Conservation (phyloP, 2,888 invertebrate species). For the Macropis europaea region DNA sequence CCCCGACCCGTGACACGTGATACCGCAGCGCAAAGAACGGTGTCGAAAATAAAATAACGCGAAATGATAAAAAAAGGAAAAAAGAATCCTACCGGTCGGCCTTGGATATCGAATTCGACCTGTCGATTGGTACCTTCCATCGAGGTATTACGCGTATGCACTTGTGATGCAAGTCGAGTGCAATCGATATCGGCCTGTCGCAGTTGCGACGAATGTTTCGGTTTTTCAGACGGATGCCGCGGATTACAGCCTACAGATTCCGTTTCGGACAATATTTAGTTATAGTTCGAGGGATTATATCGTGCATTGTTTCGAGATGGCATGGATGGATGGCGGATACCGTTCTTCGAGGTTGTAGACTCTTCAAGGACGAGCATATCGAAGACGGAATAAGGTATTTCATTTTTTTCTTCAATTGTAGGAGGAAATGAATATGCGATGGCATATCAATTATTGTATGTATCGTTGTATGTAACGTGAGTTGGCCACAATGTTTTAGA, state of each 20-base stretch:
- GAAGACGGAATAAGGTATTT: too few species aligned
- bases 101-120: constrained; percentile 55
- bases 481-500: too few species aligned
- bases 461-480: too few species aligned
- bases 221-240: not conserved
- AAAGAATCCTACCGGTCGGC: constrained; percentile 35
- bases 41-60: not conserved
- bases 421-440: too few species aligned
- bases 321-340: too few species aligned
- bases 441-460: too few species aligned
- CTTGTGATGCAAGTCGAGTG: constrained; percentile 1
- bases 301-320: too few species aligned
- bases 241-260: not conserved
- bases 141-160: constrained; percentile 11
- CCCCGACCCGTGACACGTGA: constrained; percentile 28
- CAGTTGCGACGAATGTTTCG: constrained; percentile 5
- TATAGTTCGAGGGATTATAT: too few species aligned
- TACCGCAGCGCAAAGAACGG: constrained; percentile 23
- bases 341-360: too few species aligned
- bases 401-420: too few species aligned
- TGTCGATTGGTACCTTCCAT: constrained; percentile 27
- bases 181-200: constrained; percentile 27
- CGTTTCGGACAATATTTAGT: not conserved
- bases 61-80: not conserved
- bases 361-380: too few species aligned